Percentiles rank a stretch among this genome's conserved stretches.
Conservation (phyloP, 2,888 invertebrate genomes). For the Brachypterus glaber region DNA sequence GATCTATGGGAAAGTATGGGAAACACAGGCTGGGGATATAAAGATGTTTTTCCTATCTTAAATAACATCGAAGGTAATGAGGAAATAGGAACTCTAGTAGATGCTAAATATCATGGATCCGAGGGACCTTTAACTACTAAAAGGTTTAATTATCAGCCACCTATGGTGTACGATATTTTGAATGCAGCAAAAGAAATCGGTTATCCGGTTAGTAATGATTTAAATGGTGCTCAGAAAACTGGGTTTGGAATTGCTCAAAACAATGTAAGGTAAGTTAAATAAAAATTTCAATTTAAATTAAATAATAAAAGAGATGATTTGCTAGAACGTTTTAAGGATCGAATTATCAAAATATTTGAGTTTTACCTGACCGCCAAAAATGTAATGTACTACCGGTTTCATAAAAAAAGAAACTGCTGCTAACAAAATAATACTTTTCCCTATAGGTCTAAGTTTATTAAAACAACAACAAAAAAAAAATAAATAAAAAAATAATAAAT, state of each 20-base stretch:
- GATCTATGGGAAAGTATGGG: constrained; percentile 66
- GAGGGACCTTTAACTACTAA: constrained; percentile 55
- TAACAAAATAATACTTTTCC: too few relatives aligned
- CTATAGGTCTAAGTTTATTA: too few relatives aligned
- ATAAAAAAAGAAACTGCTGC: too few relatives aligned
- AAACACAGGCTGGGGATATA: constrained; percentile 68
- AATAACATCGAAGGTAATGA: constrained; percentile 57
- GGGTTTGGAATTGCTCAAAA: constrained; percentile 60
- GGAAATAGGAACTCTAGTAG: constrained; percentile 50
- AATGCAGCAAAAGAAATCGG: constrained; percentile 52
- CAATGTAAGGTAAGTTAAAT: constrained; percentile 46
- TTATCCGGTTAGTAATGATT: constrained; percentile 52
- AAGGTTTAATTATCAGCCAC: constrained; percentile 55
- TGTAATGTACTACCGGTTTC: too few relatives aligned
- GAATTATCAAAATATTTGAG: too few relatives aligned
- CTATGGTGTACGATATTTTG: constrained; percentile 52
- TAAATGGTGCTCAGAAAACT: constrained; percentile 52
- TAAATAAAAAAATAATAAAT: too few relatives aligned
- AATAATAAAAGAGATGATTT: too few relatives aligned
- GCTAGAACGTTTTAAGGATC: too few relatives aligned
- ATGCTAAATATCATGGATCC: constrained; percentile 49
- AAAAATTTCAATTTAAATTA: too few relatives aligned
- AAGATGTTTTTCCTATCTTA: constrained; percentile 65
- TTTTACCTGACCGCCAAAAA: too few relatives aligned
- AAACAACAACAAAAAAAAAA: too few relatives aligned